phyloP scores from a whole-genome alignment of 2,113 vertebrate genomes.

The Martes martes region DNA sequence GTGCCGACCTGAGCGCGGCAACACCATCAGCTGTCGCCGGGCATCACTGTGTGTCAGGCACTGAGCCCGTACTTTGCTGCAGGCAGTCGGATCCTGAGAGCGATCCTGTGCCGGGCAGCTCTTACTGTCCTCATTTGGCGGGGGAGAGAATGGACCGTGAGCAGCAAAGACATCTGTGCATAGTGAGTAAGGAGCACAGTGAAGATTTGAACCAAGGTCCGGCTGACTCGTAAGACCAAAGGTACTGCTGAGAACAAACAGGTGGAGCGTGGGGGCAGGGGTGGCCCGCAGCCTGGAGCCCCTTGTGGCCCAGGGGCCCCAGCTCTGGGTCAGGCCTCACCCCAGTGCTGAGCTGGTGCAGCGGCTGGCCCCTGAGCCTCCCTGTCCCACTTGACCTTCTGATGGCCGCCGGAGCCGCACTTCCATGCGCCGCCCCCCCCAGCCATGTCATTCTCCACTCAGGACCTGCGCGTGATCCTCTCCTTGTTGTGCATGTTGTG shows the following conservation, averaged over 20 bases:
- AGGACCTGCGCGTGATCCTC: fast-evolving
- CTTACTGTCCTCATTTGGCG: fast-evolving
- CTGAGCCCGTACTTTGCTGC: fast-evolving
- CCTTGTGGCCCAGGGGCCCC: not conserved
- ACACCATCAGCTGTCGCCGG: not conserved
- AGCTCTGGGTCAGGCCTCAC: not conserved
- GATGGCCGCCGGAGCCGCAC: not conserved
- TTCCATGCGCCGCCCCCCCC: fast-evolving
- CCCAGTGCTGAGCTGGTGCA: not conserved
- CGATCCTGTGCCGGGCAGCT: fast-evolving
- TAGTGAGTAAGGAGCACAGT: not conserved
- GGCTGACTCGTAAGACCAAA: not conserved
- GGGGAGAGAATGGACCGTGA: not conserved
- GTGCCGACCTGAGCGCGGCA: fast-evolving
- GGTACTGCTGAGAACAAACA: fast-evolving
- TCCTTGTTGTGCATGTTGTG: fast-evolving
- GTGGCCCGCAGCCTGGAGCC: fast-evolving
- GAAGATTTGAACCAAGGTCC: not conserved
- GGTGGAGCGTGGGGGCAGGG: not conserved
- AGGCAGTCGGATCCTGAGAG: fast-evolving
- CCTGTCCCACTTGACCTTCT: fast-evolving
- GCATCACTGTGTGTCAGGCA: not conserved
- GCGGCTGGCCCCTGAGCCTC: not conserved
- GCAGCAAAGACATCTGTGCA: not conserved
- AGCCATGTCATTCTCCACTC: fast-evolving